These are phyloP conservation scores for Cyaniris semiargus DNA, from an alignment of 2,888 invertebrate species.

Conservation along the genomic window DNA sequence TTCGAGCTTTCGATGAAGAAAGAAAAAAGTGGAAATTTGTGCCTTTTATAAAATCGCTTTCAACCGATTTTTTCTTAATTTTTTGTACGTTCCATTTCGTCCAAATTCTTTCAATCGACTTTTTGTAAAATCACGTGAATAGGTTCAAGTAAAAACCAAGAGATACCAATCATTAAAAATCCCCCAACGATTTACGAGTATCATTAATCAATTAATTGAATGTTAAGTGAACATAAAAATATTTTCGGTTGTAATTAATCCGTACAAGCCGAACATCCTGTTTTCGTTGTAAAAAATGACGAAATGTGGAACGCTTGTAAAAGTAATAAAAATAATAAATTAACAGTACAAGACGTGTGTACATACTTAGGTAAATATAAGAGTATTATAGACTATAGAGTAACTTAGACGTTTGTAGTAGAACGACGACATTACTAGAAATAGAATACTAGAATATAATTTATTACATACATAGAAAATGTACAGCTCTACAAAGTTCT, in stretches of 20 bases:
- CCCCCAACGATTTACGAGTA: not conserved
- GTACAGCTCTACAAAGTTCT: too few relatives aligned
- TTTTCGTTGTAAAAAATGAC: not conserved
- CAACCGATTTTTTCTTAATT: too few relatives aligned
- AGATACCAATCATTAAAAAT: not conserved
- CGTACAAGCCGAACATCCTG: not conserved
- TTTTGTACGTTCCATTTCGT: not conserved
- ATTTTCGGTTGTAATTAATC: not conserved
- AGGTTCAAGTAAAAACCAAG: not conserved
- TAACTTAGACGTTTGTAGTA: too few relatives aligned
- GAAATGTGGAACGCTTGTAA: not conserved
- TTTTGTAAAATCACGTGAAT: not conserved
- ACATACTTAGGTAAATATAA: not conserved
- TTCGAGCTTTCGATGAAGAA: too few relatives aligned
- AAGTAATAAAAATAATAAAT: not conserved
- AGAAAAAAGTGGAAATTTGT: too few relatives aligned
- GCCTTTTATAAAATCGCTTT: too few relatives aligned
- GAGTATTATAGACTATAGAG: too few relatives aligned
- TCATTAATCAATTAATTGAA: not conserved
- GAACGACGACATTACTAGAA: too few relatives aligned
- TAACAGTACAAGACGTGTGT: not conserved
- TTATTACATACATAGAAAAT: too few relatives aligned
- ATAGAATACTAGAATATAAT: too few relatives aligned
- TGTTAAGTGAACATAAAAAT: slow-evolving; percentile 1
- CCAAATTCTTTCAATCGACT: not conserved